Evolutionary conservation across 2,888 invertebrate genomes (phyloP).

Genomic region (Harpalus rufipes): DNA sequence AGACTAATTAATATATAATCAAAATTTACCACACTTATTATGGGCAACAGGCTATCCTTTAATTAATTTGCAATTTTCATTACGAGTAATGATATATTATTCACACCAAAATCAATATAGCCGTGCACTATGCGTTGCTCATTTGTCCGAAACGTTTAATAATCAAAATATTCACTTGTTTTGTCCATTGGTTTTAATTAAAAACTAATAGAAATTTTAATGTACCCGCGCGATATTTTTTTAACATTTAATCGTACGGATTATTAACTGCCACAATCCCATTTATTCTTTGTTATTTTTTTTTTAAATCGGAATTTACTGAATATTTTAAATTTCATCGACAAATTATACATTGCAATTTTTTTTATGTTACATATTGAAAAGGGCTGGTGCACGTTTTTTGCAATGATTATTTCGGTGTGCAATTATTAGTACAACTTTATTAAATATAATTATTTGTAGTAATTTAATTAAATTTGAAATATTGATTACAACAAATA

Average conservation of each 20-base stretch:
- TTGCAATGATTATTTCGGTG: neutral
- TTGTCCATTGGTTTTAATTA: conserved; percentile 1
- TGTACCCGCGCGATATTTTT: neutral
- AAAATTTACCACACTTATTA: conserved; percentile 23
- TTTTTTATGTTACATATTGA: too few relatives aligned
- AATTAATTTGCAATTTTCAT: conserved; percentile 22
- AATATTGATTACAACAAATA: conserved; percentile 4
- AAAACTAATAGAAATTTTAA: conserved; percentile 30
- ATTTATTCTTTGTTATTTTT: too few relatives aligned
- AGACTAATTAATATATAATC: conserved; percentile 31
- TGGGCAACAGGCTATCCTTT: conserved; percentile 17
- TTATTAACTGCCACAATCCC: neutral
- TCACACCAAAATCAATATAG: conserved; percentile 18
- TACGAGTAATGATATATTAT: conserved; percentile 22
- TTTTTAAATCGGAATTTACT: neutral
- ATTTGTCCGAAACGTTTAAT: conserved; percentile 2
- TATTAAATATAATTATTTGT: conserved; percentile 1
- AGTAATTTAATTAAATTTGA: conserved; percentile 4
- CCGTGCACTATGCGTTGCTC: too few relatives aligned
- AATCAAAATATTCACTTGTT: conserved; percentile 7
- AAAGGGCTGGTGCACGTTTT: neutral
- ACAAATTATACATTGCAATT: neutral
- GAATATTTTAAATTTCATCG: neutral
- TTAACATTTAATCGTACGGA: conserved; percentile 4
- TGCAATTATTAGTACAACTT: neutral